phyloP scores from a whole-genome alignment of 2,888 invertebrate species.

The Bugulina stolonifera region DNA sequence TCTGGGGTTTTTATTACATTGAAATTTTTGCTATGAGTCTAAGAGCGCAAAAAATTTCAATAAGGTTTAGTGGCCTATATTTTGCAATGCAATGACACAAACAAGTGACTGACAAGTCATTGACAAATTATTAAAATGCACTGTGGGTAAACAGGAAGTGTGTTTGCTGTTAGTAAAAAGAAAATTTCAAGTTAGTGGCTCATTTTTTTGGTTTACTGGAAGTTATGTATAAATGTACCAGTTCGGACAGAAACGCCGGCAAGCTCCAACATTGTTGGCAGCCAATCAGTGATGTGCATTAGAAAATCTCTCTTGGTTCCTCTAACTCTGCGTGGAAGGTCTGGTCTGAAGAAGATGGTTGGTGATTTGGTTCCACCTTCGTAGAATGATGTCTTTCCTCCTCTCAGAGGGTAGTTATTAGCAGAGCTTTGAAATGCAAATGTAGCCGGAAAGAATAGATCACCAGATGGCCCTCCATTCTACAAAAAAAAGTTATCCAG shows the following conservation, averaged over 20 bases:
- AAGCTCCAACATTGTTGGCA: not conserved
- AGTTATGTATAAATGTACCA: too few species aligned
- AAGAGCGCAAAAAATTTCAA: too few species aligned
- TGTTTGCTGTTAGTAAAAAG: too few species aligned
- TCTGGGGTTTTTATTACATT: too few species aligned
- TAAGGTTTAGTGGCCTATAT: too few species aligned
- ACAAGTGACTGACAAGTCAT: too few species aligned
- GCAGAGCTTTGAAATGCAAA: conserved; percentile 12
- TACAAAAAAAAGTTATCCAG: not conserved
- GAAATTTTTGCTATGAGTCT: too few species aligned
- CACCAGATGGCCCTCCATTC: conserved; percentile 15
- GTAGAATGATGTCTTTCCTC: conserved; percentile 18
- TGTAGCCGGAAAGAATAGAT: not conserved
- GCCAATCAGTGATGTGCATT: conserved; percentile 25
- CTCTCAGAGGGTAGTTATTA: conserved; percentile 25
- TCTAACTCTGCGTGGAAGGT: not conserved
- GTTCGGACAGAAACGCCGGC: not conserved
- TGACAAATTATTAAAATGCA: too few species aligned
- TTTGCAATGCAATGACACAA: too few species aligned
- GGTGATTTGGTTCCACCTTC: conserved; percentile 17
- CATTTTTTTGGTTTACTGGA: too few species aligned
- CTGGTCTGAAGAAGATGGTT: conserved; percentile 5
- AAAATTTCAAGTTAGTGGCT: too few species aligned
- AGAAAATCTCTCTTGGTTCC: conserved; percentile 1
- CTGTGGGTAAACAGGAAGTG: too few species aligned